phyloP scores from a whole-genome alignment of 1,140 invertebrate genomes.

The Drosophila nannoptera region DNA sequence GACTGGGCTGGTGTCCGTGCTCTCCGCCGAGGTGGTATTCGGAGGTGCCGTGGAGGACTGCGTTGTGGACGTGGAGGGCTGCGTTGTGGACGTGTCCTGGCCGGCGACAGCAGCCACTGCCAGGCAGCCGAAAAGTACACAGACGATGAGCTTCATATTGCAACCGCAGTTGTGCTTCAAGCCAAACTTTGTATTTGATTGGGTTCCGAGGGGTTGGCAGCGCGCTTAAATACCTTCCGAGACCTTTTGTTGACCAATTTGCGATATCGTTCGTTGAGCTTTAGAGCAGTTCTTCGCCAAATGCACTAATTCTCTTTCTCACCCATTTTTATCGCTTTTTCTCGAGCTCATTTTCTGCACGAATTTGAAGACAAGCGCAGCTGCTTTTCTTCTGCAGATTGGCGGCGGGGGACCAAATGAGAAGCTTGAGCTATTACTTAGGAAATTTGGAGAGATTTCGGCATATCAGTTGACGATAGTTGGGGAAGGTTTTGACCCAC shows the following conservation, averaged over 20 bases:
- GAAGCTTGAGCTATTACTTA: not conserved
- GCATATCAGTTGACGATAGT: too few relatives aligned
- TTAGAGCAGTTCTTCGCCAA: constrained; percentile 15
- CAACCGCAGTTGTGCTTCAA: not conserved
- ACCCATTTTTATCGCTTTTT: not conserved
- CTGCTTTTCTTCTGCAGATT: not conserved
- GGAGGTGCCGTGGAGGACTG: not conserved
- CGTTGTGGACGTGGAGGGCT: not conserved
- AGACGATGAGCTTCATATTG: constrained; percentile 24
- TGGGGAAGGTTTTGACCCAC: too few relatives aligned
- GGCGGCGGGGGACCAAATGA: not conserved
- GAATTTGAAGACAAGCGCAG: constrained; percentile 24
- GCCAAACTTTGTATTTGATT: constrained; percentile 19
- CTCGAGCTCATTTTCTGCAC: constrained; percentile 3
- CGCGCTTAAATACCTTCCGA: constrained; percentile 39
- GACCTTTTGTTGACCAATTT: constrained; percentile 12
- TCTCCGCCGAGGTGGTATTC: constrained; percentile 4
- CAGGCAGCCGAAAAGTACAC: not conserved
- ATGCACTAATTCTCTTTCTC: constrained; percentile 24
- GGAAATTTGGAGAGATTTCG: too few relatives aligned
- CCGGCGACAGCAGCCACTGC: not conserved
- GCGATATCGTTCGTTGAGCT: constrained; percentile 2
- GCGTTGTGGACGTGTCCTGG: not conserved
- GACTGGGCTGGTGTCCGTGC: not conserved
- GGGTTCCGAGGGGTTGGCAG: constrained; percentile 10